A percentile compares a stretch with the other conserved stretches of the same genome.
phyloP scores from a whole-genome alignment of 2,888 invertebrate species.

The Rambutsinella grinnellia region DNA sequence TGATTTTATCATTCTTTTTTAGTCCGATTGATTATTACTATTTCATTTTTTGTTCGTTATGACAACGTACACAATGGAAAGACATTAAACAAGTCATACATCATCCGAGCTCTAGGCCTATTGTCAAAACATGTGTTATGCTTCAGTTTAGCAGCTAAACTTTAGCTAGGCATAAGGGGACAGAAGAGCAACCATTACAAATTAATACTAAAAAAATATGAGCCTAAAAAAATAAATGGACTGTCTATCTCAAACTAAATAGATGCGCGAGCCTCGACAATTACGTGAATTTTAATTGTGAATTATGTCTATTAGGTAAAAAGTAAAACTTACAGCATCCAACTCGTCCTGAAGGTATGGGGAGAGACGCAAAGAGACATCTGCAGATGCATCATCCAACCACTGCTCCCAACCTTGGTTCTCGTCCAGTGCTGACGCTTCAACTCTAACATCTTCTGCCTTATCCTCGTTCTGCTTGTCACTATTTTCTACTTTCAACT shows the following conservation, averaged over 20 bases:
- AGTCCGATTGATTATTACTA: too few species aligned
- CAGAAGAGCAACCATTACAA: too few species aligned
- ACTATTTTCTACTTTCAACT: neutral
- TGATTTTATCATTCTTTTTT: slow-evolving; percentile 21
- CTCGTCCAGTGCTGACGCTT: neutral
- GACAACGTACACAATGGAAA: slow-evolving; percentile 5
- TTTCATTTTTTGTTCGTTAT: neutral
- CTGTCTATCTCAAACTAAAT: too few species aligned
- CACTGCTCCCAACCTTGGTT: slow-evolving; percentile 13
- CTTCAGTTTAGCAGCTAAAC: too few species aligned
- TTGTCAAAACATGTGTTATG: slow-evolving; percentile 31
- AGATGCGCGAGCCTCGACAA: too few species aligned
- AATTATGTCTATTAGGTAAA: too few species aligned
- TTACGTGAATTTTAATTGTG: too few species aligned
- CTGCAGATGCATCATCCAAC: slow-evolving; percentile 6
- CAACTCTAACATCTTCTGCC: neutral
- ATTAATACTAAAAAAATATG: too few species aligned
- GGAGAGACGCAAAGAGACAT: slow-evolving; percentile 15
- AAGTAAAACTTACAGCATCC: slow-evolving; percentile 18
- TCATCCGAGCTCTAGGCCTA: slow-evolving; percentile 12
- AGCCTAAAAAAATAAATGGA: too few species aligned
- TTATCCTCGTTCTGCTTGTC: neutral
- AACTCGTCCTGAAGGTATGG: slow-evolving; percentile 2
- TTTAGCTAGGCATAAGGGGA: too few species aligned
- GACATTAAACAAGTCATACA: slow-evolving; percentile 20